Base-by-base conservation (phyloP, 2,797 vertebrate species). In the Parauchenoglanis ngamensis region DNA sequence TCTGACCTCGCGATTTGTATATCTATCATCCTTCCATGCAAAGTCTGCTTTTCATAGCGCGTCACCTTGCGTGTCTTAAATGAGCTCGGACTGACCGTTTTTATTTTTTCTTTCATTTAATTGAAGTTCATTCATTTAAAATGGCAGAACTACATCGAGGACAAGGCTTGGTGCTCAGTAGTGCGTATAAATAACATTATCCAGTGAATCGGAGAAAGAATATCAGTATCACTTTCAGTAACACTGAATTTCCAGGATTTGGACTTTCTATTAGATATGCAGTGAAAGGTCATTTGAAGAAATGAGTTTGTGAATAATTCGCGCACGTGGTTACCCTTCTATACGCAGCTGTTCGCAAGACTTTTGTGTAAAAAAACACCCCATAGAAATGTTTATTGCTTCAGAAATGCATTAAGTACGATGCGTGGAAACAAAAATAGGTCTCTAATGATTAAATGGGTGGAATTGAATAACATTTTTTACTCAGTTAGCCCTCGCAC, bases 1-100 rank as follows among this genome's bases (percentile, higher is more conserved):
- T 73, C 59, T 25, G 17, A 46, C 46, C 46, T 54, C 49, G n/a
- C 25, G 25, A 76, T 76, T 61, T 83, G 73, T 76, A 56, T 67
- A 76, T 85, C 78, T 84, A 82, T 88, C 87, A 85, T 40, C 76
- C 67, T n/a, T 59, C 1, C 59, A 61, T 52, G 46, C 81, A 85
- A 54, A 31, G 73, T 31, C 40, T 11, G 81, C 28, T 35, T 84
- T 61, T 40, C 79, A 31, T 15, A 44, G 49, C 3, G 12, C 19
- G 19, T 11, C 75, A 19, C n/a, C 25, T 7, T 1, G 13, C 0
- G 8, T 46, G n/a, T 15, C 44, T n/a, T 52, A n/a, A 46, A 75
- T 13, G 21, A 46, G 44, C 44, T 49, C n/a, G 10, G 12, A 44
- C 72, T n/a, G 28, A 13, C 19, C n/a, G n/a, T 6, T 35, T 10